These are phyloP conservation scores for Myotis lucifugus DNA, from an alignment of 2,113 vertebrate species.

Conservation along the genomic window DNA sequence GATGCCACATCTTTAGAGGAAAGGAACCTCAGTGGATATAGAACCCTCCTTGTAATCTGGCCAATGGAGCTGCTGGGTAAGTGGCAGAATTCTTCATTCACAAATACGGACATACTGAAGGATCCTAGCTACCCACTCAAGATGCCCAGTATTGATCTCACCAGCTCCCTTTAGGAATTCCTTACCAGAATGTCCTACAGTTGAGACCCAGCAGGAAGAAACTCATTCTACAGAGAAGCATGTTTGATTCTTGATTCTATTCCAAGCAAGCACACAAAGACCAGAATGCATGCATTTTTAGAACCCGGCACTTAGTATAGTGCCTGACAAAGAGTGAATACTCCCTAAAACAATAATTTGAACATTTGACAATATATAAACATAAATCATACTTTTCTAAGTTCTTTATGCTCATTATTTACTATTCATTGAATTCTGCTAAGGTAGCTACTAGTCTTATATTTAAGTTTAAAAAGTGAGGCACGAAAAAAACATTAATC, in stretches of 20 bases:
- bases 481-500: not conserved
- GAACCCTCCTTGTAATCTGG: not conserved
- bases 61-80: not conserved
- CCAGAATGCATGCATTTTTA: not conserved
- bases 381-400: not conserved
- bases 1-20: not conserved
- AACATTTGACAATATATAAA: not conserved
- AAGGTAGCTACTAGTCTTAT: not conserved
- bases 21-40: not conserved
- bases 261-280: not conserved
- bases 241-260: not conserved
- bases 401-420: not conserved
- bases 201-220: not conserved
- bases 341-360: not conserved
- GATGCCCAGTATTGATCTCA: not conserved
- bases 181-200: not conserved
- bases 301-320: too few relatives aligned
- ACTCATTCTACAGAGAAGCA: not conserved
- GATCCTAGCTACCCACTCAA: too few relatives aligned
- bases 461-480: not conserved
- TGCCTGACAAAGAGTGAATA: not conserved
- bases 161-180: fast-evolving
- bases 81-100: not conserved
- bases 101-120: not conserved
- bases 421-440: not conserved